A percentile compares a stretch with the other conserved stretches of the same genome.
These are phyloP conservation scores for Pteruthius melanotis DNA, from an alignment of 2,113 vertebrate genomes.

Conservation along the genomic window DNA sequence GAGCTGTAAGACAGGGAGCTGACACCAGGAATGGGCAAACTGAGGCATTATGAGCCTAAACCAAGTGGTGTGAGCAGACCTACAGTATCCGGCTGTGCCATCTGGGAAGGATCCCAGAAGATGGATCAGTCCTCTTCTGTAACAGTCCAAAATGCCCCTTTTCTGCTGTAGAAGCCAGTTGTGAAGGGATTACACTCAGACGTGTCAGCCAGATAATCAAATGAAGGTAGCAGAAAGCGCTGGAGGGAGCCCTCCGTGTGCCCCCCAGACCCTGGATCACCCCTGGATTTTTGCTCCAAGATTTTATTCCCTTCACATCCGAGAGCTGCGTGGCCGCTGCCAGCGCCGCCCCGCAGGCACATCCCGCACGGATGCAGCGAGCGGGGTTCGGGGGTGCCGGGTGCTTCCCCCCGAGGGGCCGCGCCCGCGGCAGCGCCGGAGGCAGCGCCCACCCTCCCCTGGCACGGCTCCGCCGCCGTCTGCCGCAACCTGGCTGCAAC, in stretches of 20 bases:
- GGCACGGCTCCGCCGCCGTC: neutral
- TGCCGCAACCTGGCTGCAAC: slow-evolving; percentile 14
- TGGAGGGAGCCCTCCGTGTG: neutral
- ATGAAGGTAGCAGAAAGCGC: neutral
- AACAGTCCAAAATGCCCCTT: neutral
- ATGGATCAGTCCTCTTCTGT: neutral
- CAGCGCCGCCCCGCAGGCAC: neutral
- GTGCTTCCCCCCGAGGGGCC: neutral
- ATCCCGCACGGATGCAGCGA: neutral
- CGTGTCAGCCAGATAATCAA: neutral
- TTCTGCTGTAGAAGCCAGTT: neutral
- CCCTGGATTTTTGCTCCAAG: neutral
- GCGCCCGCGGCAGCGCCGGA: neutral
- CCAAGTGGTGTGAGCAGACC: neutral
- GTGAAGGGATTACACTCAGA: neutral
- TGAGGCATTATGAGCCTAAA: neutral
- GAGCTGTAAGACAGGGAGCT: neutral
- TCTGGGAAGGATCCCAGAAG: neutral
- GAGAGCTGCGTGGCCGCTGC: neutral
- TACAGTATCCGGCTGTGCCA: fast-evolving
- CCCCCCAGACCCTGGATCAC: neutral
- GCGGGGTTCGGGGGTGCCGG: neutral
- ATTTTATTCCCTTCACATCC: neutral
- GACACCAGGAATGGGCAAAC: neutral
- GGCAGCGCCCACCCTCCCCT: neutral